Evolutionary conservation across 2,113 vertebrate genomes (phyloP).

Genomic region (Climacteris rufus): DNA sequence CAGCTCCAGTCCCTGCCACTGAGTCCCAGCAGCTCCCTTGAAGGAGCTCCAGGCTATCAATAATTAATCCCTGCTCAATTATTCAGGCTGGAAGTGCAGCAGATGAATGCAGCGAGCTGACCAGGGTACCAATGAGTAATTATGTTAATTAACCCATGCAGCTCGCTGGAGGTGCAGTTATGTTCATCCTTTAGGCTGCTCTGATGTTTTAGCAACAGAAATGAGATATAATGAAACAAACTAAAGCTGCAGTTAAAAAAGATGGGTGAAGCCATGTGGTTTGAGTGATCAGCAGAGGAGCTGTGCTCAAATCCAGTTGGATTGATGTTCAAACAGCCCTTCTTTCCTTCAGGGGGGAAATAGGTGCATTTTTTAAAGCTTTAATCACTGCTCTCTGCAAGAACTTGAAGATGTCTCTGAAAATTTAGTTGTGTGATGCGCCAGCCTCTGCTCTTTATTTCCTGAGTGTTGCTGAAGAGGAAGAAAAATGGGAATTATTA

Average conservation of each 20-base stretch:
- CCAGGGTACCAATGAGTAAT: background rate
- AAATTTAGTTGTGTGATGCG: background rate
- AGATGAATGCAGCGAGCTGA: slow-evolving; percentile 29
- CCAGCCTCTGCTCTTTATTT: background rate
- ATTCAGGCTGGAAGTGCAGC: slow-evolving; percentile 34
- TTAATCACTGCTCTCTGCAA: background rate
- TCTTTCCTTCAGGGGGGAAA: background rate
- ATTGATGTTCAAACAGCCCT: background rate
- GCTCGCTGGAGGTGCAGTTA: background rate
- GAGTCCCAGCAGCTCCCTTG: background rate
- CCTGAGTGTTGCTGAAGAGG: background rate
- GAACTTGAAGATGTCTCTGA: background rate
- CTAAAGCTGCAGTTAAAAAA: background rate
- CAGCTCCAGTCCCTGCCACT: background rate
- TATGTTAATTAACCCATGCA: slow-evolving; percentile 46
- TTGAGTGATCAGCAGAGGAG: background rate
- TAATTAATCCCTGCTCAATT: slow-evolving; percentile 53
- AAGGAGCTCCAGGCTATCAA: slow-evolving; percentile 11
- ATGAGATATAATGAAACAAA: background rate
- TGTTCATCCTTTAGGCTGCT: background rate
- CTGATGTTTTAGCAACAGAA: background rate
- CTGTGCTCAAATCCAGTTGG: background rate
- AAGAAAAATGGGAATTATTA: background rate
- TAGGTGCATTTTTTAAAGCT: background rate
- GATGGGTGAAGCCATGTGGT: background rate